Evolutionary conservation across 2,113 vertebrate genomes (phyloP).

Genomic region (Scophthalmus maximus): DNA sequence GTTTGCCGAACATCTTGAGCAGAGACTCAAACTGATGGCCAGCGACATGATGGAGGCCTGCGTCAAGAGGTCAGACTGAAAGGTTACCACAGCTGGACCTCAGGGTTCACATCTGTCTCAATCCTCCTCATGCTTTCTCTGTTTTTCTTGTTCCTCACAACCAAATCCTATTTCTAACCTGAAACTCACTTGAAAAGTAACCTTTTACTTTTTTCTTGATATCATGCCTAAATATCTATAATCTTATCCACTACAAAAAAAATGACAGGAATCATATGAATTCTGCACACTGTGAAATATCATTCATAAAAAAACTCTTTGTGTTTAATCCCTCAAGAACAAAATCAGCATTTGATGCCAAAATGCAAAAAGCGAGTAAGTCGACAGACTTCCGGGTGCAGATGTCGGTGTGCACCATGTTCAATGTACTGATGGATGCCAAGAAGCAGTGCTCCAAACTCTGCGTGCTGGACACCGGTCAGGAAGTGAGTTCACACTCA

Average conservation of each 20-base stretch:
- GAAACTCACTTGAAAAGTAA: too few species aligned
- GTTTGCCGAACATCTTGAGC: conserved; percentile 96
- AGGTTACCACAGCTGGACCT: background rate
- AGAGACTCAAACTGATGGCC: conserved; percentile 98
- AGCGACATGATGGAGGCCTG: conserved; percentile 99
- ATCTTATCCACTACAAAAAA: too few species aligned
- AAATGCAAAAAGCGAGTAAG: conserved; percentile 90
- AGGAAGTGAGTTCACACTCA: too few species aligned
- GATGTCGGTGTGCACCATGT: conserved; percentile 93
- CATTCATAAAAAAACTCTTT: background rate
- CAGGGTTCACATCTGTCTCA: conserved; percentile 1
- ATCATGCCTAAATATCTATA: too few species aligned
- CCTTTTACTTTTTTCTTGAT: too few species aligned
- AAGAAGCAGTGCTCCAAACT: conserved; percentile 94
- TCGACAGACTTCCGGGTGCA: conserved; percentile 90
- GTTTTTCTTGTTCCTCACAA: background rate
- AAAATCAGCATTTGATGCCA: conserved; percentile 92
- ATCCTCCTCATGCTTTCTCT: background rate
- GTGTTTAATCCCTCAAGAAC: conserved; percentile 82
- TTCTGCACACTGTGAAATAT: background rate
- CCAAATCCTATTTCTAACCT: too few species aligned
- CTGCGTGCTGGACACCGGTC: conserved; percentile 90
- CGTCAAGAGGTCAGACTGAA: conserved; percentile 89
- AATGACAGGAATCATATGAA: background rate
- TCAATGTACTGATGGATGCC: conserved; percentile 95